These are phyloP conservation scores for Alaudala cheleensis DNA, from an alignment of 2,113 vertebrate species.

Conservation along the genomic window DNA sequence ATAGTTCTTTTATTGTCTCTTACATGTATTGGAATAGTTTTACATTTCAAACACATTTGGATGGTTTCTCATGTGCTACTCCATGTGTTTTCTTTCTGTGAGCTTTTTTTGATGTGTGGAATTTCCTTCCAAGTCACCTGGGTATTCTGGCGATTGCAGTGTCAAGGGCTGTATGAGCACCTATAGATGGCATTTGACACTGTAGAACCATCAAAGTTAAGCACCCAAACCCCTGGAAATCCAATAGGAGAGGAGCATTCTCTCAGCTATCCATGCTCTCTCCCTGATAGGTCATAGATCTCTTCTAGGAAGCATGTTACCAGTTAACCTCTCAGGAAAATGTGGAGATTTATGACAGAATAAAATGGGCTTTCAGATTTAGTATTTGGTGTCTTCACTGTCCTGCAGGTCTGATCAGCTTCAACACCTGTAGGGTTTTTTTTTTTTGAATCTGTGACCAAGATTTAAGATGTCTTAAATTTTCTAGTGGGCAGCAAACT, in stretches of 20 bases:
- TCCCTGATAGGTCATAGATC: not conserved
- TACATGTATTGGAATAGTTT: slow-evolving; percentile 3
- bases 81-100: rapidly evolving
- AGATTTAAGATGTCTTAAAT: not conserved
- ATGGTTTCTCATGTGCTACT: not conserved
- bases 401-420: not conserved
- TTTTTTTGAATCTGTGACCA: rapidly evolving
- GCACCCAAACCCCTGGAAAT: not conserved
- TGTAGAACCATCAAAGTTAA: not conserved
- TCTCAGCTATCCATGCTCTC: not conserved
- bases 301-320: not conserved
- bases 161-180: not conserved
- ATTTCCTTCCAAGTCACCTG: slow-evolving; percentile 17
- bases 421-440: not conserved
- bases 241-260: not conserved
- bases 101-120: not conserved
- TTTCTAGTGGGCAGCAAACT: not conserved
- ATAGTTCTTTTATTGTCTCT: slow-evolving; percentile 43
- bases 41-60: slow-evolving; percentile 27
- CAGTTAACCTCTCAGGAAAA: not conserved
- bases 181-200: not conserved
- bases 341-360: not conserved
- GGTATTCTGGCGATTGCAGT: not conserved
- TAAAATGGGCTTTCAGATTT: not conserved
- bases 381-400: not conserved